Conservation (phyloP, 2,797 vertebrate genomes). For the Falco biarmicus region DNA sequence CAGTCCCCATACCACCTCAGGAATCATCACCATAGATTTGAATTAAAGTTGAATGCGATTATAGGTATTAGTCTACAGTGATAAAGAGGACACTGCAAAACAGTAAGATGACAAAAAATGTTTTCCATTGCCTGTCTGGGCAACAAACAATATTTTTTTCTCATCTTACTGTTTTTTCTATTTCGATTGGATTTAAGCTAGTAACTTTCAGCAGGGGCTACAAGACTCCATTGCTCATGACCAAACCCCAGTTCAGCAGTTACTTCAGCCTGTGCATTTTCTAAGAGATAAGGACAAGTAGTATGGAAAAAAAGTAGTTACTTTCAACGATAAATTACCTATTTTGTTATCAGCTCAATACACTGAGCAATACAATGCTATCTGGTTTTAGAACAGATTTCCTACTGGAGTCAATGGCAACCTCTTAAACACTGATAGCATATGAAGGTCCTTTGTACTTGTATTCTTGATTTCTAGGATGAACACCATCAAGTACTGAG, state of each 20-base stretch:
- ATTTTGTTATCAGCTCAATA: conserved; percentile 19
- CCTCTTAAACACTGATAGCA: neutral
- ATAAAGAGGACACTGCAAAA: neutral
- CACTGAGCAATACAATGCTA: neutral
- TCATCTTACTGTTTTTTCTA: neutral
- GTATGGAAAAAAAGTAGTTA: neutral
- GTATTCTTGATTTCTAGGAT: neutral
- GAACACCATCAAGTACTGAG: neutral
- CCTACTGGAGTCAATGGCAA: neutral
- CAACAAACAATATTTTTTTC: neutral
- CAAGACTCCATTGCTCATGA: neutral
- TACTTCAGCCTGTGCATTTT: neutral
- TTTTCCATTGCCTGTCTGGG: neutral
- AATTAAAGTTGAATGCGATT: neutral
- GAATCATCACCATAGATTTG: neutral
- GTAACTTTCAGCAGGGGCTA: neutral
- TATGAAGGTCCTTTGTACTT: neutral
- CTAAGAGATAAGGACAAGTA: neutral
- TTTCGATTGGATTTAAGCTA: neutral
- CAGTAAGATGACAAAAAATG: neutral
- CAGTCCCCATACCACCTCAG: neutral
- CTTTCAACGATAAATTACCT: neutral
- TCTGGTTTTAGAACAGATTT: conserved; percentile 3
- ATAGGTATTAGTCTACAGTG: neutral
- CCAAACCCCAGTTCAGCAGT: neutral